Evolutionary conservation across 1,140 invertebrate genomes (phyloP), one percentile per base, ranked within the genome.

Genomic region (Solen grandis): DNA sequence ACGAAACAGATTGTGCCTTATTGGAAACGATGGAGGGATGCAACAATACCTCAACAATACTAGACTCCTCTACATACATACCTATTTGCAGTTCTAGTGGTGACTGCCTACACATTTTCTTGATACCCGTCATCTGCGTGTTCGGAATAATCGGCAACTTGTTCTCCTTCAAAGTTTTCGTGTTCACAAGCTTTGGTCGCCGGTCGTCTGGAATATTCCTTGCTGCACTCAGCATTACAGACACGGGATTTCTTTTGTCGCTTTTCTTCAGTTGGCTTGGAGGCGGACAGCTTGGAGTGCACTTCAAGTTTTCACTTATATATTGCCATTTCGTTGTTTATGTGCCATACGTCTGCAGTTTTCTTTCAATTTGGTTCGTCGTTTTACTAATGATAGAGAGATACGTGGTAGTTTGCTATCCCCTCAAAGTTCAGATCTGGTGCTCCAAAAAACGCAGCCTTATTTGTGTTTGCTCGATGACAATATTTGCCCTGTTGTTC

Each of bases 121-220:
- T 46, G 8, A 46, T 94, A 1, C 94, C 94, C 0, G 81, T 89
- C 0, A 94, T 94, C 16, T 93, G 94, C 25, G 65, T 76, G 0
- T 59, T 94, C 1, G 94, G 94, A 0, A 83, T 94, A 4, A 83
- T 94, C 0, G 94, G 94, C 0, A 94, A 94, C 65, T 77, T 94
- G 0, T 76, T 94, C 3, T 94, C 93, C 0, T 94, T 93, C 81
- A 66, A 93, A 0, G 94, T 94, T 0, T 94, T 95, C 79, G 84
- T 94, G 0, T 93, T 92, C 69, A 94, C 93, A 0, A 93, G 94
- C 72, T 85, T 94, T 3, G 93, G 93, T 63, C 92, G 93, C 87
- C 86, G 94, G 2, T 94, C 94, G 55, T 94, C 94, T 1, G 94
- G 93, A 52, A 94, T 94, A 38, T 95, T 94, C 70, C 82, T 95